Evolutionary conservation across 2,888 invertebrate genomes (phyloP).

Genomic region (Drosophila mettleri): DNA sequence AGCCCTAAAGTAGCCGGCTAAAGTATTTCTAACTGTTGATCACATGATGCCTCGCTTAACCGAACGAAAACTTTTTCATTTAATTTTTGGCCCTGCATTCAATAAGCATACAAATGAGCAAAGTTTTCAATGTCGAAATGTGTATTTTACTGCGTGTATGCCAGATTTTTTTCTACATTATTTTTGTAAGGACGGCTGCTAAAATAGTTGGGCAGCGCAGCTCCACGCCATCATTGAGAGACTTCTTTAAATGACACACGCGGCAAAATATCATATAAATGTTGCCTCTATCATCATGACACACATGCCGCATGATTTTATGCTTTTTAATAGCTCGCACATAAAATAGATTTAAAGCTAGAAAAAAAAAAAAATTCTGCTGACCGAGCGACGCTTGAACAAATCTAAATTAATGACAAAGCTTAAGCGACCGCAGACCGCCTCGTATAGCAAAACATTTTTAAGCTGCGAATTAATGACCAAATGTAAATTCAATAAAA

Average conservation of each 20-base stretch:
- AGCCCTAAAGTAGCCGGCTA: neutral
- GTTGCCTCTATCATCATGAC: constrained; percentile 21
- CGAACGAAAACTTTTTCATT: neutral
- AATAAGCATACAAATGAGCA: constrained; percentile 76
- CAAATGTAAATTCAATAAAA: constrained; percentile 68
- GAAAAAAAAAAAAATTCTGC: constrained; percentile 52
- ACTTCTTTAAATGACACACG: constrained; percentile 44
- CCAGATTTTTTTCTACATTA: constrained; percentile 53
- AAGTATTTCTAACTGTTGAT: constrained; percentile 20
- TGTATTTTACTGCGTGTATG: constrained; percentile 50
- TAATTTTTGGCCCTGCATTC: constrained; percentile 40
- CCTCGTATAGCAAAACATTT: constrained; percentile 57
- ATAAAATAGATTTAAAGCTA: constrained; percentile 77
- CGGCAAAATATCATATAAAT: constrained; percentile 63
- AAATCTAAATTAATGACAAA: constrained; percentile 70
- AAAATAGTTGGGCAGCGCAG: constrained; percentile 28
- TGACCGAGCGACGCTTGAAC: constrained; percentile 51
- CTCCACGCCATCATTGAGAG: constrained; percentile 42
- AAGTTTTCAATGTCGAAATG: constrained; percentile 64
- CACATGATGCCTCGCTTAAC: neutral
- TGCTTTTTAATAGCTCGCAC: constrained; percentile 64
- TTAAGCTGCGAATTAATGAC: constrained; percentile 65
- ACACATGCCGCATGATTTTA: constrained; percentile 42
- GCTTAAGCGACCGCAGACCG: constrained; percentile 53
- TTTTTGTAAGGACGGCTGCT: neutral